Evolutionary conservation across 2,888 invertebrate species (phyloP).

Genomic region (Thymelicus sylvestris): DNA sequence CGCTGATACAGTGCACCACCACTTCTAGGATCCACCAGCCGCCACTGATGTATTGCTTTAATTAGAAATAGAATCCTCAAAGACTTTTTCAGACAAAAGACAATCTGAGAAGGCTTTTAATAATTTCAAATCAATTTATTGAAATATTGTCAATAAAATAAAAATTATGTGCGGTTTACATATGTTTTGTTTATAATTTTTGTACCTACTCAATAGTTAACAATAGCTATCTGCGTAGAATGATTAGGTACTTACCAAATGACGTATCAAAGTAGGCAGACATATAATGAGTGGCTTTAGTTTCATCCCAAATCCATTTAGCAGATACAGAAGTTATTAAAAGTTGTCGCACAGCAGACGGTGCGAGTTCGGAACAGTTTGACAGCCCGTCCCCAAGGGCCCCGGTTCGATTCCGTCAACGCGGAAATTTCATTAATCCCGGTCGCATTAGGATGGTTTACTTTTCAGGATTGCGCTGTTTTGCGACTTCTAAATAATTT

Average conservation of each 20-base stretch:
- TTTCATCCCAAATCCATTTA: conserved; percentile 73
- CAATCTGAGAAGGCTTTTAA: too few relatives aligned
- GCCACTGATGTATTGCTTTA: too few relatives aligned
- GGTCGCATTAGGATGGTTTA: conserved; percentile 25
- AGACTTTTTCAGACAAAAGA: too few relatives aligned
- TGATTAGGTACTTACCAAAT: not conserved
- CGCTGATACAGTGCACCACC: too few relatives aligned
- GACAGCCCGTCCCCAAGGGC: conserved; percentile 70
- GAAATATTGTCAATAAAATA: too few relatives aligned
- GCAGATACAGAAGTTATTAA: conserved; percentile 79
- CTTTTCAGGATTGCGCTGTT: conserved; percentile 24
- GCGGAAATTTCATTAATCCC: conserved; percentile 77
- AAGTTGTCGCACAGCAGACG: conserved; percentile 76
- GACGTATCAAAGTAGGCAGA: conserved; percentile 29
- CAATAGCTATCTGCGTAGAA: not conserved
- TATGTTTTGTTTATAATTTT: too few relatives aligned
- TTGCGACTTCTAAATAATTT: conserved; percentile 16
- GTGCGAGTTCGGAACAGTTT: conserved; percentile 70
- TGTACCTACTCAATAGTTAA: too few relatives aligned
- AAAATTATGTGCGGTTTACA: too few relatives aligned
- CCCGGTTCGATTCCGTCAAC: conserved; percentile 72
- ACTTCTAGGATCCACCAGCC: too few relatives aligned
- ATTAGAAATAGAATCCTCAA: too few relatives aligned
- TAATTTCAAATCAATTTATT: too few relatives aligned
- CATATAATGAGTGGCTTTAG: conserved; percentile 54